phyloP scores from a whole-genome alignment of 2,888 invertebrate species.

The Falcaria lacertinaria region DNA sequence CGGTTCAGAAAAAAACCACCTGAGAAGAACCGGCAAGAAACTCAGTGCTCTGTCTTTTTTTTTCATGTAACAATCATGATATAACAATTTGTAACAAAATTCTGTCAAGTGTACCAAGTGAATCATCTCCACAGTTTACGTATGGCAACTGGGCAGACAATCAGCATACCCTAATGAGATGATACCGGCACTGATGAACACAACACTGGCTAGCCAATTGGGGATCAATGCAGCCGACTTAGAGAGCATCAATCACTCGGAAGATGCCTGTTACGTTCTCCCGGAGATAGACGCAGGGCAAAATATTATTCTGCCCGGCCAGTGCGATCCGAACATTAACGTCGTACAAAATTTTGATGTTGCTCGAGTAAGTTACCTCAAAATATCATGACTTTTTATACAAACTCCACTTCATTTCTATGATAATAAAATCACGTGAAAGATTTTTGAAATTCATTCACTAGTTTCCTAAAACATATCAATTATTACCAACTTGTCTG shows the following conservation, averaged over 20 bases:
- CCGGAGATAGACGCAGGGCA: constrained; percentile 44
- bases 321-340: constrained; percentile 40
- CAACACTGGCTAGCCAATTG: constrained; percentile 23
- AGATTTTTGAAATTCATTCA: too few species aligned
- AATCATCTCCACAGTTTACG: constrained; percentile 35
- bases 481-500: too few species aligned
- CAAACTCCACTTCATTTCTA: too few species aligned
- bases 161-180: constrained; percentile 19
- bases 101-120: neutral
- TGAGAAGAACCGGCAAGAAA: too few species aligned
- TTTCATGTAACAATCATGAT: too few species aligned
- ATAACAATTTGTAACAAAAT: too few species aligned
- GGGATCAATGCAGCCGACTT: constrained; percentile 29
- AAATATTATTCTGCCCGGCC: constrained; percentile 49
- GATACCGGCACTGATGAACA: constrained; percentile 31
- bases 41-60: too few species aligned
- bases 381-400: too few species aligned
- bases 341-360: constrained; percentile 45
- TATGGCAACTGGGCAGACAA: constrained; percentile 49
- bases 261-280: constrained; percentile 39
- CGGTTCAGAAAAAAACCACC: too few species aligned
- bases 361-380: constrained; percentile 34
- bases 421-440: too few species aligned
- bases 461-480: too few species aligned
- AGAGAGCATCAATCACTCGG: constrained; percentile 32